phyloP scores from a whole-genome alignment of 2,888 invertebrate species.

The Craniophora ligustri region DNA sequence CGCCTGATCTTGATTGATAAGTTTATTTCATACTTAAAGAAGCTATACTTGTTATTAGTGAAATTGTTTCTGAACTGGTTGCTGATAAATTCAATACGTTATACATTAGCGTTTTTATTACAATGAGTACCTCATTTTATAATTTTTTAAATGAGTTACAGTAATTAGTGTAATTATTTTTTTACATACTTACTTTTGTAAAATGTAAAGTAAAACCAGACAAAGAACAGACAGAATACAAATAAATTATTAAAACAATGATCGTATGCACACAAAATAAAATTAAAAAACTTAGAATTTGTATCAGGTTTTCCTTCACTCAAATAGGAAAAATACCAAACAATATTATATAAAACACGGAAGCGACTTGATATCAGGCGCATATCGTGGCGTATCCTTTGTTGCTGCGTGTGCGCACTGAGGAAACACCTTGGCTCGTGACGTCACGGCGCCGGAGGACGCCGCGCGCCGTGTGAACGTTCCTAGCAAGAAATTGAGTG shows the following conservation, averaged over 20 bases:
- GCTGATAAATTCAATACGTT: too few species aligned
- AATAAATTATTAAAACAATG: neutral
- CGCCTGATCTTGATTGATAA: constrained; percentile 52
- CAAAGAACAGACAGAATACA: neutral
- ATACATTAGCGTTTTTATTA: too few species aligned
- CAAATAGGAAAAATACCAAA: constrained; percentile 57
- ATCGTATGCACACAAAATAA: constrained; percentile 17
- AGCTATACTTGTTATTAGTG: constrained; percentile 38
- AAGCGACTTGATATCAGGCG: constrained; percentile 56
- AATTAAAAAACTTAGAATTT: constrained; percentile 9
- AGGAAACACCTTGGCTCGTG: constrained; percentile 65
- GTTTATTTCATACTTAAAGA: constrained; percentile 44
- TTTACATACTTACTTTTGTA: neutral
- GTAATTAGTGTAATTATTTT: too few species aligned
- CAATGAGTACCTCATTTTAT: too few species aligned
- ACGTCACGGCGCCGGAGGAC: constrained; percentile 49
- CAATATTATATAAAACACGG: constrained; percentile 60
- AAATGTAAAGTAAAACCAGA: neutral
- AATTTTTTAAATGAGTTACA: too few species aligned
- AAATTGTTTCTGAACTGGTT: constrained; percentile 11
- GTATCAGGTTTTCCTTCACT: constrained; percentile 48
- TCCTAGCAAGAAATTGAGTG: constrained; percentile 46
- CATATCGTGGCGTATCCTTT: constrained; percentile 66
- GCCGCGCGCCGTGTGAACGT: constrained; percentile 37
- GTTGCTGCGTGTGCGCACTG: constrained; percentile 59